Base-by-base conservation (phyloP, 2,888 invertebrate species). In the Miltochrista miniata region DNA sequence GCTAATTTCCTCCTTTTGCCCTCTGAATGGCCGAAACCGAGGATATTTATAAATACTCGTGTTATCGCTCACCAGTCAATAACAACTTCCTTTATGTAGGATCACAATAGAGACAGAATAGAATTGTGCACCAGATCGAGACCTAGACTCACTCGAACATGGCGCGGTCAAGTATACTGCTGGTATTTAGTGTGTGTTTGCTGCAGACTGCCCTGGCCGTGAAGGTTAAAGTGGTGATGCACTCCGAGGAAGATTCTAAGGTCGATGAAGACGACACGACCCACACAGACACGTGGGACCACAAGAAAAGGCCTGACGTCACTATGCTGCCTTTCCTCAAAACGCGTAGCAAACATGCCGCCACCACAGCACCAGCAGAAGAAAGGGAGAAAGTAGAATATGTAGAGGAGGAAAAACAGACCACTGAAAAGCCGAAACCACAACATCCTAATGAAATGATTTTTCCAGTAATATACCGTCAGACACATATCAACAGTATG, bases 401-500 rank as follows among this genome's bases (percentile, higher is more conserved):
- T 24, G 84, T 41, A 1, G 52, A 87, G 15, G 84, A 86, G 1
- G 80, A 82, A 0, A 79, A 75, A 38, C 42, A 61, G 0, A 78
- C 80, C 0, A 82, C 86, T 0, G 85, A 83, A 14, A 86, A 83
- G 54, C 14, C 65, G 2, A 72, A 64, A n/a, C 74, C 69, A 12
- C 59, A 79, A 50, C 90, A 90, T 48, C 90, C 90, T 1, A 90
- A 90, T 55, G 88, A 90, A 58, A 68, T 90, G 71, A 77, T 90
- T 5, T 90, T 90, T 54, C 87, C 90, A 0, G 64, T 90, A 48
- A 88, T 90, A 55, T 90, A 88, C 61, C 77, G 75, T 0, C 90
- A 90, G 65, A 81, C 56, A 43, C 89, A 90, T 55, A 81, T 90
- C 31, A 90, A 87, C 60, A 89, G 87, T 58, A 89, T 90, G 90